Evolutionary conservation across 1,140 invertebrate genomes (phyloP).

Genomic region (Brachionus calyciflorus): DNA sequence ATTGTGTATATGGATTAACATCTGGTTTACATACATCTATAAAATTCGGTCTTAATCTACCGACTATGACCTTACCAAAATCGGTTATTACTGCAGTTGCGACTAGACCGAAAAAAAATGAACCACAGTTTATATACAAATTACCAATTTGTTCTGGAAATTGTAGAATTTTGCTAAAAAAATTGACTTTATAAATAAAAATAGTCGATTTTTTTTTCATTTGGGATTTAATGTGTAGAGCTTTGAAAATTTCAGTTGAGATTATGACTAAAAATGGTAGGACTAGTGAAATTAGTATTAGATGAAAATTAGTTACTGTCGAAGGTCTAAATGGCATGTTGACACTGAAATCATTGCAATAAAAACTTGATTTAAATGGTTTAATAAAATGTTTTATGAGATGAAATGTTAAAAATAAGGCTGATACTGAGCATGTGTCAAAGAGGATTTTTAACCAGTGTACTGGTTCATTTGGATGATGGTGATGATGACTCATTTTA

Average conservation of each 20-base stretch:
- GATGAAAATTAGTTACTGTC: slow-evolving; percentile 31
- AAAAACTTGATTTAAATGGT: slow-evolving; percentile 20
- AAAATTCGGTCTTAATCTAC: slow-evolving; percentile 86
- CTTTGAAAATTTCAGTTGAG: slow-evolving; percentile 9
- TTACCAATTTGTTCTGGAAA: slow-evolving; percentile 43
- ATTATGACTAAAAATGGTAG: neutral
- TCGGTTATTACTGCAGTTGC: slow-evolving; percentile 68
- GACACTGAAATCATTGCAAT: slow-evolving; percentile 12
- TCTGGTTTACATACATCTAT: slow-evolving; percentile 66
- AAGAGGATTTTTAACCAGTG: slow-evolving; percentile 32
- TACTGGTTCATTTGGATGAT: slow-evolving; percentile 41
- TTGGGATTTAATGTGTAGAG: neutral
- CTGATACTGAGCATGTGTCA: neutral
- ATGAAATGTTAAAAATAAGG: slow-evolving; percentile 1
- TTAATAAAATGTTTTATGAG: slow-evolving; percentile 11
- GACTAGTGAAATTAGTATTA: neutral
- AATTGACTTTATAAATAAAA: slow-evolving; percentile 9
- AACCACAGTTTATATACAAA: neutral
- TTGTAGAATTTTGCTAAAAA: neutral
- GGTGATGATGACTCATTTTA: too few species aligned
- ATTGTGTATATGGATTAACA: slow-evolving; percentile 8
- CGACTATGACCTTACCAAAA: slow-evolving; percentile 84
- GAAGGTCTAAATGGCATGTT: slow-evolving; percentile 42
- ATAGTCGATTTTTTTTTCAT: neutral
- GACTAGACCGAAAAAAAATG: neutral